Percentiles rank a stretch among this genome's conserved stretches.
Evolutionary conservation across 2,797 vertebrate genomes (phyloP).

Genomic region (Gadopsis marmoratus): DNA sequence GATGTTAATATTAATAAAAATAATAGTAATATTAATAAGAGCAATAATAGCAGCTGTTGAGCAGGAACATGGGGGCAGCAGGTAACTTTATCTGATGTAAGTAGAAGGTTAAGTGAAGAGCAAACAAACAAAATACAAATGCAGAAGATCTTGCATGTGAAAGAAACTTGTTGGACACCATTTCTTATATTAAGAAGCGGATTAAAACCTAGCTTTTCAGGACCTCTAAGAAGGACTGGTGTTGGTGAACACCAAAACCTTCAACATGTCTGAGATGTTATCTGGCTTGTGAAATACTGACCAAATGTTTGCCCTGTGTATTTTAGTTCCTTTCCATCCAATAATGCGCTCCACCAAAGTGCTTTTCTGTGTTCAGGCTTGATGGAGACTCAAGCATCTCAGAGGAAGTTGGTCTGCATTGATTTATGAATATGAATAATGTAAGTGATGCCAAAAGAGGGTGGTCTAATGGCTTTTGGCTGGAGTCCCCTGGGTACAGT

Average conservation of each 20-base stretch:
- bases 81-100: no score
- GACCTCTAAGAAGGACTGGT: background rate
- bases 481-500: slow-evolving; percentile 28
- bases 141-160: background rate
- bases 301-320: slow-evolving; percentile 6
- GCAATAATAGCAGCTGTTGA: no score
- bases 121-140: background rate
- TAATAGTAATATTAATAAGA: no score
- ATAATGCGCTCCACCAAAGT: slow-evolving; percentile 48
- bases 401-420: slow-evolving; percentile 47
- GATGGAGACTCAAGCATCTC: slow-evolving; percentile 32
- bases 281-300: slow-evolving; percentile 26
- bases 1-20: no score
- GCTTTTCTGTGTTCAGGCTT: slow-evolving; percentile 57
- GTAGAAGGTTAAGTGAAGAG: background rate
- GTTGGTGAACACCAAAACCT: background rate
- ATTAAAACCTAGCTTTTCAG: background rate
- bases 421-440: slow-evolving; percentile 70
- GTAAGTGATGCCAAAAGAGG: slow-evolving; percentile 51
- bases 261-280: background rate
- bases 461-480: slow-evolving; percentile 61
- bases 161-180: background rate
- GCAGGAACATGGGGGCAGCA: no score
- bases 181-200: background rate
- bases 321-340: background rate